Evolutionary conservation across 1,140 invertebrate genomes (phyloP).

Genomic region (Thaumatotibia leucotreta): DNA sequence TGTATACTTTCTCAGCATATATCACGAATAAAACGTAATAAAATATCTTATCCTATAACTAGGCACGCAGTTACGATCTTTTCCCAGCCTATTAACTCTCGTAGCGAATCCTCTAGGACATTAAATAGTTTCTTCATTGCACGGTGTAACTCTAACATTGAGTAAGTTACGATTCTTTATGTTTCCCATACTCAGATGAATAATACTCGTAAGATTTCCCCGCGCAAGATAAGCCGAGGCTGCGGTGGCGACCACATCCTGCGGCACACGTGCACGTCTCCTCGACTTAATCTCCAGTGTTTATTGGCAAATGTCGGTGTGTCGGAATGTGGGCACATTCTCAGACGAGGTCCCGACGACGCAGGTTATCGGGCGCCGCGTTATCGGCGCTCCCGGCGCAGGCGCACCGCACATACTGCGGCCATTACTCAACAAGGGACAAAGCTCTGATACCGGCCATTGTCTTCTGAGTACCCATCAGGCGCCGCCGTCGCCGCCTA

Average conservation of each 20-base stretch:
- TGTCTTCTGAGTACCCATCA: slow-evolving; percentile 1
- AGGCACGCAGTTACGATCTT: no score
- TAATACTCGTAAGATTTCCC: background rate
- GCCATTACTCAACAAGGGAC: slow-evolving; percentile 30
- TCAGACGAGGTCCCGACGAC: slow-evolving; percentile 1
- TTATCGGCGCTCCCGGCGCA: slow-evolving; percentile 49
- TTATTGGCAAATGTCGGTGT: background rate
- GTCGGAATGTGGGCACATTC: background rate
- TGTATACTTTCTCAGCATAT: no score
- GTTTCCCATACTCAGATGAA: background rate
- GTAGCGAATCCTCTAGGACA: no score
- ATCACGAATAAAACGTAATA: no score
- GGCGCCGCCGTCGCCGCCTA: background rate
- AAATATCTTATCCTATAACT: no score
- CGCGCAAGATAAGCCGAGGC: background rate
- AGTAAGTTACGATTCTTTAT: background rate
- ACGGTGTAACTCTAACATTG: background rate
- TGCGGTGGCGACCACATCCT: background rate
- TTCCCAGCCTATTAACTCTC: no score
- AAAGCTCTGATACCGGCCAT: slow-evolving; percentile 24
- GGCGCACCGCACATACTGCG: slow-evolving; percentile 31
- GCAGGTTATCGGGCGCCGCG: slow-evolving; percentile 35
- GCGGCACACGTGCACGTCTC: background rate
- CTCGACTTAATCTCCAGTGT: background rate
- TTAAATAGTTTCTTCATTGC: no score